Conservation (phyloP, 2,888 invertebrate species). For the Drosophila neonasuta region DNA sequence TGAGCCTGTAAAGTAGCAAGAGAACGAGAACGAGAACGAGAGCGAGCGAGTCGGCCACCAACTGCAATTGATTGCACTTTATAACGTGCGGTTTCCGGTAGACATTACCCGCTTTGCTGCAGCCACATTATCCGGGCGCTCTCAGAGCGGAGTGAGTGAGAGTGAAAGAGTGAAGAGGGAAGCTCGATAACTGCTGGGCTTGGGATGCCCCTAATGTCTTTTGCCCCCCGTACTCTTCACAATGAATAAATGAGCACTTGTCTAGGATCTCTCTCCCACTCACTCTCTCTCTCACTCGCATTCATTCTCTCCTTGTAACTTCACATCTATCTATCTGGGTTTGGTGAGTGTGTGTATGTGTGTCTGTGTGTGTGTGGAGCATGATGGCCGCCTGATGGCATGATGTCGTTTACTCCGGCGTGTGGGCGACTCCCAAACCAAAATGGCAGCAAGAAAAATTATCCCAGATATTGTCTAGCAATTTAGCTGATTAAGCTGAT, state of each 20-base stretch:
- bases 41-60: constrained; percentile 40
- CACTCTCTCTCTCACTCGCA: not conserved
- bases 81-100: constrained; percentile 78
- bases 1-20: constrained; percentile 54
- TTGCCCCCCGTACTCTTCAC: constrained; percentile 51
- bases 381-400: not conserved
- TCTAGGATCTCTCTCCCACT: constrained; percentile 41
- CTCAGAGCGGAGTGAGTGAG: constrained; percentile 18
- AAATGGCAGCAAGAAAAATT: constrained; percentile 77
- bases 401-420: not conserved
- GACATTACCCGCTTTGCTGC: constrained; percentile 73
- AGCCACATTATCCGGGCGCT: constrained; percentile 58
- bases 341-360: not conserved
- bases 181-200: constrained; percentile 39
- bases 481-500: constrained; percentile 78
- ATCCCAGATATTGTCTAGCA: constrained; percentile 77
- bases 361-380: too few relatives aligned
- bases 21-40: not conserved
- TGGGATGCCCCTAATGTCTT: constrained; percentile 70
- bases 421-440: constrained; percentile 45
- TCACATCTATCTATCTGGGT: constrained; percentile 5
- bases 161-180: constrained; percentile 8
- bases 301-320: not conserved
- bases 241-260: constrained; percentile 77
- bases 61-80: constrained; percentile 79